Base-by-base conservation (phyloP, 2,888 invertebrate species). In the Pseudoips prasinana region DNA sequence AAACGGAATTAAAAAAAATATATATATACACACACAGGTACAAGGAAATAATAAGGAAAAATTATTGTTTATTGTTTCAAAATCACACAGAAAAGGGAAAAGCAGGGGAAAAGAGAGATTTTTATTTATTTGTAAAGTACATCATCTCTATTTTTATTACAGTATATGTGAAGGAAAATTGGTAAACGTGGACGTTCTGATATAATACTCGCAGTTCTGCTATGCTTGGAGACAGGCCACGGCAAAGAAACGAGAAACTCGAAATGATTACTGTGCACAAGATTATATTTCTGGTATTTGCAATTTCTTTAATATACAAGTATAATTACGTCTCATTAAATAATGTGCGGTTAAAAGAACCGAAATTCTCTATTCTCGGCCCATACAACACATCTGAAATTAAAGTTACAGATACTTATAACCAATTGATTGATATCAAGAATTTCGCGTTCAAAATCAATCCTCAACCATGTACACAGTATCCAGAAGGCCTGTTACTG, bases 381-480 rank as follows among this genome's bases (percentile, higher is more conserved):
- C 80, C 80, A 14, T 14, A 14, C 19, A 72, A 73, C 25, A 49
- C 46, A 0, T 56, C 65, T 0, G 44, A 43, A 4, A 28, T 46
- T 1, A 17, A 28, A n/a, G 46, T 63, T 0, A 57, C 59, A 2
- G 80, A 80, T 54, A 52, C 54, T 0, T 73, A 75, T 22, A 47
- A 68, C 3, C 64, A 69, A 8, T 71, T 92, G 33, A 90, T 92
- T 23, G 90, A 92, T 65, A 68, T 94, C 26, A 79, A 85, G 27
- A 79, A 91, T 57, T 94, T 94, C 63, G 71, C 80, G n/a, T 94
- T 93, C 66, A 75, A 81, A 30, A 89, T 92, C 25, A 90, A 91
- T 46, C 91, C 92, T 33, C 75, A 86, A 10, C 83, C 87, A 1
- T 93, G 93, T 58, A 73, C 80, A 29, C 71, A 73, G 8, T 78